Evolutionary conservation across 1,140 invertebrate genomes (phyloP), one percentile per base, ranked within the genome.

Genomic region (Antheraea pernyi): DNA sequence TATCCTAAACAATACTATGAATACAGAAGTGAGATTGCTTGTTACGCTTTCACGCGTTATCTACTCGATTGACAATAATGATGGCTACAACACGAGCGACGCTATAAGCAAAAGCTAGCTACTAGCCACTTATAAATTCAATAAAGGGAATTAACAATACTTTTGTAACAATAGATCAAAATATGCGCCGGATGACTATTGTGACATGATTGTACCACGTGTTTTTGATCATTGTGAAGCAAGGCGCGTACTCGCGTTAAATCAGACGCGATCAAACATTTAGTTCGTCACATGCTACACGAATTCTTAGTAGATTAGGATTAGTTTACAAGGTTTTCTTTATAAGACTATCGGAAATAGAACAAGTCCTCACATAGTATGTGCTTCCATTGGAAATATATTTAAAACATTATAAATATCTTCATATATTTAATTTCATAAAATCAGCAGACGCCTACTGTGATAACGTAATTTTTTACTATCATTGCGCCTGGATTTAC

Each of bases 181-280:
- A 53, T 53, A 53, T 53, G 46, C 6, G 46, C 46, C 13, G 46
- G 1, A 53, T 67, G 66, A 60, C 59, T 46, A 58, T 65, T 6
- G 46, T 1, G 46, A 13, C 46, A 75, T 65, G 76, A 13, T 70
- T 63, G 59, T 60, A 80, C 78, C 75, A 80, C 78, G 78, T 77
- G 81, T 78, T 69, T 71, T 69, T 67, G 68, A 59, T 72, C 18
- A 79, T 82, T 76, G 59, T 69, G 73, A 85, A 82, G 75, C 80
- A 19, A 68, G 53, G 30, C 65, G 39, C 61, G 71, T 19, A 63
- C 30, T 59, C 77, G 70, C 76, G 72, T 71, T 85, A 80, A 82
- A 84, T 84, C 82, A 82, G 79, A 72, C 68, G 58, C 80, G 73
- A 88, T 85, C 83, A 80, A 81, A 81, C 80, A 78, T 85, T 74